phyloP scores from a whole-genome alignment of 2,113 vertebrate species.

The Dicrurus megarhynchus region DNA sequence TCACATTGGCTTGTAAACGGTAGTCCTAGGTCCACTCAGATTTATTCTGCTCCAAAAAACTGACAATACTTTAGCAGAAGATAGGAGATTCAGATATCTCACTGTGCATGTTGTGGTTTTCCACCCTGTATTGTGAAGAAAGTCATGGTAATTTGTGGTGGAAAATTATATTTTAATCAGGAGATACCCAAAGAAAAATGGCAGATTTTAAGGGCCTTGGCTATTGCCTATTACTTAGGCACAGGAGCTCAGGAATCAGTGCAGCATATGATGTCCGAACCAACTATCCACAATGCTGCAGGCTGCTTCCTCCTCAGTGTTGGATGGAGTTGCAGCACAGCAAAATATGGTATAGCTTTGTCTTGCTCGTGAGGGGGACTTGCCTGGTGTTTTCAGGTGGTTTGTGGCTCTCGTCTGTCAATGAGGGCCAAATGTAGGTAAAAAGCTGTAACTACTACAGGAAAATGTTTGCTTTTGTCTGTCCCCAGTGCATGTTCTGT shows the following conservation, averaged over 20 bases:
- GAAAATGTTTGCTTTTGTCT: not conserved
- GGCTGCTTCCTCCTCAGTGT: not conserved
- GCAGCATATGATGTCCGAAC: not conserved
- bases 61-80: not conserved
- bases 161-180: not conserved
- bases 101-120: not conserved
- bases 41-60: not conserved
- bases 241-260: not conserved
- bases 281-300: rapidly evolving
- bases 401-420: not conserved
- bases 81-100: not conserved
- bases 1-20: not conserved
- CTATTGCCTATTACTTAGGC: not conserved
- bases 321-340: rapidly evolving
- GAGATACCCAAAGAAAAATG: not conserved
- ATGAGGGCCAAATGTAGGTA: not conserved
- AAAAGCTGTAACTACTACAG: not conserved
- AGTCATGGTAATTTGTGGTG: not conserved
- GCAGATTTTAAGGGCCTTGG: not conserved
- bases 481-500: not conserved
- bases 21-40: not conserved
- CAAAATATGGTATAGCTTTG: not conserved
- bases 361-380: not conserved
- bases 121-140: not conserved
- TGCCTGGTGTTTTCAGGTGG: not conserved